A percentile compares a stretch with the other conserved stretches of the same genome.
phyloP scores from a whole-genome alignment of 2,797 vertebrate genomes.

The Betta splendens region DNA sequence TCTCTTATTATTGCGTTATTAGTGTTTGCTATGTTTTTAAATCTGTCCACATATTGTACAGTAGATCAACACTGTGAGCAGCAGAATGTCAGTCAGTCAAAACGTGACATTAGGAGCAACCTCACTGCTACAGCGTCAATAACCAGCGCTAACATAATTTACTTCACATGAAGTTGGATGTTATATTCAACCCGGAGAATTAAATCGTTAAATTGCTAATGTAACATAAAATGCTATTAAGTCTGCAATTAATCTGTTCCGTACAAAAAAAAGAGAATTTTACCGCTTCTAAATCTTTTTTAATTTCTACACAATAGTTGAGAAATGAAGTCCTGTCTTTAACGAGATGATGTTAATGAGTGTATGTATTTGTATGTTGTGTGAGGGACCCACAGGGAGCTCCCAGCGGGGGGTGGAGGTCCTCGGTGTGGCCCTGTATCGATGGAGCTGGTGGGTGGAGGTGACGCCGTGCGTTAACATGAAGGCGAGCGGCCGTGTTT shows the following conservation, averaged over 20 bases:
- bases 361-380: no score
- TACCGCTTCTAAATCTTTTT: conserved; percentile 61
- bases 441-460: conserved; percentile 70
- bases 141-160: conserved; percentile 73
- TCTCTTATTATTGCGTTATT: no score
- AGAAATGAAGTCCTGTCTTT: conserved; percentile 22
- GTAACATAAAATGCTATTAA: conserved; percentile 79
- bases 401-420: not conserved
- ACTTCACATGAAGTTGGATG: conserved; percentile 80
- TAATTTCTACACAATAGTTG: conserved; percentile 30
- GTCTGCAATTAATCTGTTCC: conserved; percentile 73
- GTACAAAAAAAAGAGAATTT: conserved; percentile 67
- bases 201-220: conserved; percentile 79
- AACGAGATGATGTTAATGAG: conserved; percentile 7
- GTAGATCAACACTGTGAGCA: conserved; percentile 51
- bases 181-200: conserved; percentile 72
- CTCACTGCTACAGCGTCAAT: conserved; percentile 77
- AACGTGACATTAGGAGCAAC: no score
- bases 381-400: no score
- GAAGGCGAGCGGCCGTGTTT: conserved; percentile 59
- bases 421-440: conserved; percentile 51
- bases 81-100: conserved; percentile 50
- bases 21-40: conserved; percentile 43
- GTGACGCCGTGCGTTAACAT: conserved; percentile 59
- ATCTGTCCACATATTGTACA: conserved; percentile 51